Conservation (phyloP, 1,140 invertebrate genomes). For the Diabrotica undecimpunctata region DNA sequence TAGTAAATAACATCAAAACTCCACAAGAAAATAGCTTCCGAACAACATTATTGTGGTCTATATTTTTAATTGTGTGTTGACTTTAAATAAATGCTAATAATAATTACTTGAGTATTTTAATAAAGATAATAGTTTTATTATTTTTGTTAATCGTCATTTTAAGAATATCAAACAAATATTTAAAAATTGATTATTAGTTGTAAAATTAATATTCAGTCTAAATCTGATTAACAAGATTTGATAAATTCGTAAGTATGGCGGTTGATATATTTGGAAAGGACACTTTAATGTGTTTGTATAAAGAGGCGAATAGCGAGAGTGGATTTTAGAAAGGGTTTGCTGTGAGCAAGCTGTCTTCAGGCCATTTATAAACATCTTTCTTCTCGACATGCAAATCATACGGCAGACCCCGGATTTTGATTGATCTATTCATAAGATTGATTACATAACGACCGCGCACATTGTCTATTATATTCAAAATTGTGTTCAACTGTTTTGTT, state of each 20-base stretch:
- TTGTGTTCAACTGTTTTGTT: constrained; percentile 9
- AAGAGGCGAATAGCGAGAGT: neutral
- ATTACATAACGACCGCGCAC: constrained; percentile 31
- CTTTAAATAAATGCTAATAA: too few species aligned
- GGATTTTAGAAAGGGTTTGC: constrained; percentile 14
- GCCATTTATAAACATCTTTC: constrained; percentile 49
- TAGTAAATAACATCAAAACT: too few species aligned
- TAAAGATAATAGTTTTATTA: too few species aligned
- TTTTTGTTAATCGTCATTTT: too few species aligned
- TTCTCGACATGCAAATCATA: constrained; percentile 48
- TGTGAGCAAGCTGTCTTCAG: constrained; percentile 37
- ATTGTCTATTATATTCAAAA: constrained; percentile 25
- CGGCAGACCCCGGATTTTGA: constrained; percentile 44
- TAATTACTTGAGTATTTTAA: too few species aligned
- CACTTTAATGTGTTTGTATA: constrained; percentile 18
- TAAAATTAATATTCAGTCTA: neutral
- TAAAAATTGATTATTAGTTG: neutral
- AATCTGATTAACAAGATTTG: constrained; percentile 8
- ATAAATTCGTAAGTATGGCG: constrained; percentile 9
- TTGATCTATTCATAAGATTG: constrained; percentile 48
- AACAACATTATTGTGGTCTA: too few species aligned
- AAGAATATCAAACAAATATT: neutral
- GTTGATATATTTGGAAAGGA: constrained; percentile 14
- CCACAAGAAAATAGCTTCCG: too few species aligned
- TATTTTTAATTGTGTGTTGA: too few species aligned